Base-by-base conservation (phyloP, 1,140 invertebrate genomes). In the Marisa cornuarietis region DNA sequence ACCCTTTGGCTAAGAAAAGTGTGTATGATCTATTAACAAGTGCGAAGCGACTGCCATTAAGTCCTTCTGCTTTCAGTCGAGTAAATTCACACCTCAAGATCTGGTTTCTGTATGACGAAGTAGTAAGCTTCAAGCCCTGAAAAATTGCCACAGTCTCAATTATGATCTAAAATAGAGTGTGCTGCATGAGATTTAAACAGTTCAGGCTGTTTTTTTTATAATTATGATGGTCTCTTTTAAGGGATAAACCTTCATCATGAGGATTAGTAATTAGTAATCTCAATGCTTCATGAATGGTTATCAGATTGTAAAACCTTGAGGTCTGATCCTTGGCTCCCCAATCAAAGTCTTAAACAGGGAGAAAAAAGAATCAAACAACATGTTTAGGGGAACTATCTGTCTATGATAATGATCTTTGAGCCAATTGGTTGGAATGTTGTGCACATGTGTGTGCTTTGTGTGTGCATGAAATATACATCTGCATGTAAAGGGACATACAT, bases 1-100 rank as follows among this genome's bases (percentile, higher is more conserved):
- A 13, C 10, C 74, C 74, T 31, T 54, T 63, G 54, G 74, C 74
- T 18, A 9, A 76, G n/a, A 65, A 61, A 26, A 76, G 74, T 10
- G 61, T 76, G 74, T 76, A 76, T 8, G n/a, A 14, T 18, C 20
- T 31, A 20, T 49, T 26, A 31, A 18, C 16, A 58, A 76, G 74
- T 10, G 10, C 61, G 51, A 76, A 76, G 10, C 61, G 74, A 11
- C 49, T 7, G 8, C 18, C 6, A 26, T 10, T 49, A 22, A 3
- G 42, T 31, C 51, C 61, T 42, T 16, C 61, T 24, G 54, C 26
- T 22, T 42, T 76, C 14, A 20, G 7, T 11, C 74, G 74, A 16
- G 26, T 42, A 63, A 76, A 76, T 18, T 9, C 16, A 31, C 74
- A 76, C 18, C 7, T 42, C 61, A 65, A 22, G 9, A 76, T 63